Percentiles rank a stretch among this genome's conserved stretches.
Evolutionary conservation across 2,113 vertebrate genomes (phyloP).

Genomic region (Etia nguti): DNA sequence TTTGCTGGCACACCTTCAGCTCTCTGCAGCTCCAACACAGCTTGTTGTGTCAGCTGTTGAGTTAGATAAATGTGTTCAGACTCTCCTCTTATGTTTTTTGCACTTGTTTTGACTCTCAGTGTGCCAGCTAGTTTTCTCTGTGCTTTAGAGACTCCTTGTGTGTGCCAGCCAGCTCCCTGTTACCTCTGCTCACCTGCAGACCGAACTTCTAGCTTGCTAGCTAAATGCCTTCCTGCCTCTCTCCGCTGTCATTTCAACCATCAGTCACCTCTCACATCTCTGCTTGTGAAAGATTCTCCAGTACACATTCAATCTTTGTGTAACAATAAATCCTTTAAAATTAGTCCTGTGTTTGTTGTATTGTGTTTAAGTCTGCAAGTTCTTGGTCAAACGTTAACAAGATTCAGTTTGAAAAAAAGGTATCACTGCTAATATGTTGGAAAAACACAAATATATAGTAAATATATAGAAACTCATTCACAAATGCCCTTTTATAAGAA

Average conservation of each 20-base stretch:
- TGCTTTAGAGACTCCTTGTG: background rate
- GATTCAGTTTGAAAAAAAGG: background rate
- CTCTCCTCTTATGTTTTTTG: background rate
- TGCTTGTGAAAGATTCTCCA: background rate
- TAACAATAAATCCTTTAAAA: background rate
- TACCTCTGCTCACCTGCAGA: background rate
- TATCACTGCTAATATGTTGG: background rate
- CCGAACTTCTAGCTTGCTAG: background rate
- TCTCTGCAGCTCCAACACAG: background rate
- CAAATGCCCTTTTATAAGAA: background rate
- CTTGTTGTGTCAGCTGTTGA: background rate
- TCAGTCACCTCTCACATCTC: background rate
- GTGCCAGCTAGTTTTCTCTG: background rate
- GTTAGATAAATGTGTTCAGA: background rate
- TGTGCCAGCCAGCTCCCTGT: background rate
- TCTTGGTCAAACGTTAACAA: background rate
- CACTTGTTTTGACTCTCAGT: background rate
- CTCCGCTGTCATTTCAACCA: background rate
- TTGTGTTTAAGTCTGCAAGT: background rate
- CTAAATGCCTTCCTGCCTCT: background rate
- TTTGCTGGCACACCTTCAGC: background rate
- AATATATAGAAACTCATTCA: background rate
- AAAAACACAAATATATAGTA: background rate
- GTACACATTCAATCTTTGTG: background rate
- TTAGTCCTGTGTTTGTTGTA: background rate